These are phyloP conservation scores for Aurelia aurita complex sp. Pacific DNA, from an alignment of 30 jellyfish, hydroid and myxozoan genomes.

Conservation along the genomic window DNA sequence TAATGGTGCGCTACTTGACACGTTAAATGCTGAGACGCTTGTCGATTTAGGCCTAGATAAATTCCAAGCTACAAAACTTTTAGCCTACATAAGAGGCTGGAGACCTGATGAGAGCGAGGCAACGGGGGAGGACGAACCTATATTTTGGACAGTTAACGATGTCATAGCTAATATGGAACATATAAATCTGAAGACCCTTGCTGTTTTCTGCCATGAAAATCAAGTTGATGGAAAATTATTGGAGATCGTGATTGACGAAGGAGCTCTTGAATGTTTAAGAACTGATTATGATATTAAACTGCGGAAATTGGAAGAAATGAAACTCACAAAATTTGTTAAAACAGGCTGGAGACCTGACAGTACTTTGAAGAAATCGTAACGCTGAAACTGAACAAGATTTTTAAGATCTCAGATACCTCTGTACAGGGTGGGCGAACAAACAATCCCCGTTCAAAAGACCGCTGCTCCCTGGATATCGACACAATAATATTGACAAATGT, in stretches of 20 bases:
- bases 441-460: no score
- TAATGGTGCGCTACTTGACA: slow-evolving; percentile 45
- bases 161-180: slow-evolving; percentile 23
- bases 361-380: neutral
- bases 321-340: slow-evolving; percentile 42
- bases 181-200: slow-evolving; percentile 36
- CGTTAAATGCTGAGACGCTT: slow-evolving; percentile 24
- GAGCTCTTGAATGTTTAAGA: slow-evolving; percentile 31
- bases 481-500: no score
- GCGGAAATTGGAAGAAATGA: slow-evolving; percentile 45
- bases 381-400: neutral
- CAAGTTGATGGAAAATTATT: slow-evolving; percentile 67
- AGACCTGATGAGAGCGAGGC: slow-evolving; percentile 43
- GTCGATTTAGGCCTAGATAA: slow-evolving; percentile 27
- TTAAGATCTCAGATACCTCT: no score
- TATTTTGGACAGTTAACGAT: slow-evolving; percentile 49
- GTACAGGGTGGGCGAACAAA: no score
- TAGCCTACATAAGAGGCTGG: slow-evolving; percentile 55
- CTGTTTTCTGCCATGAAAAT: slow-evolving; percentile 45
- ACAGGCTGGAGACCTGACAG: slow-evolving; percentile 77
- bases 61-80: slow-evolving; percentile 58
- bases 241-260: slow-evolving; percentile 25
- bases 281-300: slow-evolving; percentile 19
- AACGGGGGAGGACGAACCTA: neutral
- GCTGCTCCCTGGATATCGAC: no score